phyloP scores from a whole-genome alignment of 2,113 vertebrate genomes.

The Boleophthalmus pectinirostris region DNA sequence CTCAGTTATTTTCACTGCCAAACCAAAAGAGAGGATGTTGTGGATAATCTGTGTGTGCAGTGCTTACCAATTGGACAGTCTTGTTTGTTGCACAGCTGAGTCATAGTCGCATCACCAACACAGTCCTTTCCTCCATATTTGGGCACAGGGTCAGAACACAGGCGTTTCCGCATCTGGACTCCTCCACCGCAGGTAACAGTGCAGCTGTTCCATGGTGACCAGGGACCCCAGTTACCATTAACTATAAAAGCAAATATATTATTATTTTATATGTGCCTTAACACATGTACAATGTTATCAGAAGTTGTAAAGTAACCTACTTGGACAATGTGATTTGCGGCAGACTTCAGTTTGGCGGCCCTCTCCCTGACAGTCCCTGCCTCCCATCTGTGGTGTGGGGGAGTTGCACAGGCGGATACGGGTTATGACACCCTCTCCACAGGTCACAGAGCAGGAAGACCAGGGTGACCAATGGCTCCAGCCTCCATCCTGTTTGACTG shows the following conservation, averaged over 20 bases:
- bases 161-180: slow-evolving; percentile 84
- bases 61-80: slow-evolving; percentile 75
- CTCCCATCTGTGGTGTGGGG: slow-evolving; percentile 95
- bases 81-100: slow-evolving; percentile 86
- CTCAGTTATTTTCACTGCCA: neutral
- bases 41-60: neutral
- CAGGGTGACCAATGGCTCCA: slow-evolving; percentile 99
- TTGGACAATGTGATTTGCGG: slow-evolving; percentile 86
- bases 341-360: slow-evolving; percentile 92
- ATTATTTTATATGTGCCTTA: neutral
- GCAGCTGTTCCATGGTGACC: slow-evolving; percentile 94
- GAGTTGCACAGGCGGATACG: slow-evolving; percentile 98
- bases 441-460: slow-evolving; percentile 97
- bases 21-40: neutral
- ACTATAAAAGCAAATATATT: slow-evolving; percentile 72
- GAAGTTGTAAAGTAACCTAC: slow-evolving; percentile 75
- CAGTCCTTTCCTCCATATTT: slow-evolving; percentile 92
- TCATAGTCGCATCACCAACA: slow-evolving; percentile 78
- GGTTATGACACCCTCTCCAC: slow-evolving; percentile 90
- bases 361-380: slow-evolving; percentile 88
- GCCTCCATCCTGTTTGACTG: slow-evolving; percentile 96
- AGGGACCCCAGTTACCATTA: slow-evolving; percentile 94
- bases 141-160: slow-evolving; percentile 90
- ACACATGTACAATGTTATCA: neutral
- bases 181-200: slow-evolving; percentile 92